Percentiles rank a stretch among this genome's conserved stretches.
Conservation (phyloP, 35 echinoderm and acorn worm genomes). For the Apostichopus californicus region DNA sequence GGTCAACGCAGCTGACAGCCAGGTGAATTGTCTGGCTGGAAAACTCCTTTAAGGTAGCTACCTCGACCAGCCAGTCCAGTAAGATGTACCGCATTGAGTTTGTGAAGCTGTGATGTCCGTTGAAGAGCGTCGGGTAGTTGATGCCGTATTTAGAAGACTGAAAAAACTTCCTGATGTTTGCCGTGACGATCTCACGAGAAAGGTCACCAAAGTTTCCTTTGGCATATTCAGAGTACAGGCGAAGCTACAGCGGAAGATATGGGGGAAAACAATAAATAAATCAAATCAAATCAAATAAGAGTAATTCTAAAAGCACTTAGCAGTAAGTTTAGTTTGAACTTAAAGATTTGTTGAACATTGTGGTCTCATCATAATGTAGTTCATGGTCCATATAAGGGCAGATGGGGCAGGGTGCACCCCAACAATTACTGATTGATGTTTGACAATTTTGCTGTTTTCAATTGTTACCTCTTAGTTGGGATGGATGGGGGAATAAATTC, state of each 20-base stretch:
- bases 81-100: conserved; percentile 93
- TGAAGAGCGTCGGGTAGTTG: conserved; percentile 67
- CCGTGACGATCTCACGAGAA: conserved; percentile 27
- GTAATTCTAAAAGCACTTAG: too few species aligned
- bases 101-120: conserved; percentile 65
- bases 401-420: too few species aligned
- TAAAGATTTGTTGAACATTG: too few species aligned
- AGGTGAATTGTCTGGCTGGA: conserved; percentile 78
- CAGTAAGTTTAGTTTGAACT: too few species aligned
- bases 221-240: conserved; percentile 74
- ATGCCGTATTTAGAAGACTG: conserved; percentile 61
- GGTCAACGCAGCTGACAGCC: conserved; percentile 76
- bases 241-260: conserved; percentile 31
- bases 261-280: too few species aligned
- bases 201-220: conserved; percentile 84
- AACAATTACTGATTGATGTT: too few species aligned
- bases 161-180: conserved; percentile 66
- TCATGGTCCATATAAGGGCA: too few species aligned
- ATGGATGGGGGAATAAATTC: too few species aligned
- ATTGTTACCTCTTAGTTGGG: too few species aligned
- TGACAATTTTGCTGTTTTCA: too few species aligned
- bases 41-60: conserved; percentile 83
- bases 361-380: too few species aligned
- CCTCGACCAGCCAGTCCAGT: conserved; percentile 95
- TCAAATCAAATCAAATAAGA: too few species aligned